A percentile compares a stretch with the other conserved stretches of the same genome.
Conservation (phyloP, 2,113 vertebrate genomes). For the Aptenodytes forsteri region DNA sequence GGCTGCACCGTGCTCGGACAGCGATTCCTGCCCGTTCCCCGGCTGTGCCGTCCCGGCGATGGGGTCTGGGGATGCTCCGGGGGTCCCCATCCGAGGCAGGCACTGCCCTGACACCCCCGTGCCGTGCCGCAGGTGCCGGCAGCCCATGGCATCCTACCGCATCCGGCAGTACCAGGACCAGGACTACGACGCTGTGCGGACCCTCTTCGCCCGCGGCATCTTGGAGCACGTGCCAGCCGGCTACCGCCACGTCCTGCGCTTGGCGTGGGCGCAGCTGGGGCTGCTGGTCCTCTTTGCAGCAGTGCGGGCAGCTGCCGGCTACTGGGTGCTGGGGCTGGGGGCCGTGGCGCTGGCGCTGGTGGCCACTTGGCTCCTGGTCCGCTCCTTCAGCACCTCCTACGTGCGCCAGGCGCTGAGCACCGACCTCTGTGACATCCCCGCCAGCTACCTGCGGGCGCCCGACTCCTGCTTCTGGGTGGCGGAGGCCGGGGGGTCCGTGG, state of each 20-base stretch:
- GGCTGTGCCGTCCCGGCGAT: accelerated
- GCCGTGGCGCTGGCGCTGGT: background rate
- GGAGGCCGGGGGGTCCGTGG: background rate
- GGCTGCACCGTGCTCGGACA: accelerated
- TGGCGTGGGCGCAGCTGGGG: background rate
- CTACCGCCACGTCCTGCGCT: background rate
- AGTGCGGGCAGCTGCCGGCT: background rate
- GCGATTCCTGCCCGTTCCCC: accelerated
- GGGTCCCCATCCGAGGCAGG: accelerated
- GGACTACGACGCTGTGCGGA: background rate
- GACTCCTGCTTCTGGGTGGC: conserved; percentile 62
- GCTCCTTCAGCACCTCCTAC: background rate
- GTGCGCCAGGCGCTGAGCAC: background rate
- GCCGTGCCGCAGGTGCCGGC: accelerated
- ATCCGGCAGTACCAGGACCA: conserved; percentile 54
- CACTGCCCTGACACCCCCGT: accelerated
- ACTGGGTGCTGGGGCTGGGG: background rate
- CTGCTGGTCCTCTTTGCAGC: background rate
- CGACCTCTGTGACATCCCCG: conserved; percentile 1
- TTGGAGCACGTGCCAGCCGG: background rate
- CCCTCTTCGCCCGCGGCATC: conserved; percentile 13
- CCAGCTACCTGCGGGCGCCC: background rate
- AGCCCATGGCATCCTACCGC: conserved; percentile 22
- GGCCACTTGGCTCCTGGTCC: background rate
- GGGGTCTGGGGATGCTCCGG: too few species aligned